Percentiles rank a stretch among this genome's conserved stretches.
These are phyloP conservation scores for Leptobrachium leishanense DNA, from an alignment of 2,113 vertebrate genomes.

Conservation along the genomic window DNA sequence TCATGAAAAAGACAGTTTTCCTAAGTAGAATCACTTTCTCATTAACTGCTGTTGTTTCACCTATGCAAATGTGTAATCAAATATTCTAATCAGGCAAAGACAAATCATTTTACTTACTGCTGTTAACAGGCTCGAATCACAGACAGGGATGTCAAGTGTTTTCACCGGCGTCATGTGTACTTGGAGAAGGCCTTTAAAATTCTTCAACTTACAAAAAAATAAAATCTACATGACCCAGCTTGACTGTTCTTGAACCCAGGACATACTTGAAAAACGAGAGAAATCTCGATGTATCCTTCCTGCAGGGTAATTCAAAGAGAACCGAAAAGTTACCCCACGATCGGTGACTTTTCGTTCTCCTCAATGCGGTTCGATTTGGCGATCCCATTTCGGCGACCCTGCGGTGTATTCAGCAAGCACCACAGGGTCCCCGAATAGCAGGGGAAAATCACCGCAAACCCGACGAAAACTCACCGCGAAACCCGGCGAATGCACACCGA, in stretches of 20 bases:
- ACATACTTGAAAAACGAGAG: background rate
- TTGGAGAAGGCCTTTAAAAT: constrained; percentile 30
- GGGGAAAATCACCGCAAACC: too few relatives aligned
- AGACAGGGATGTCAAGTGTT: constrained; percentile 45
- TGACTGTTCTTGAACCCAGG: too few relatives aligned
- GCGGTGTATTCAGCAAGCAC: too few relatives aligned
- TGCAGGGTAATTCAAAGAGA: too few relatives aligned
- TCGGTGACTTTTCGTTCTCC: too few relatives aligned
- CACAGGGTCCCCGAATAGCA: too few relatives aligned
- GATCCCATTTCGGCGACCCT: too few relatives aligned
- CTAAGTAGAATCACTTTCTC: constrained; percentile 65
- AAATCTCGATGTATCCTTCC: constrained; percentile 28
- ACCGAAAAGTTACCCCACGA: too few relatives aligned
- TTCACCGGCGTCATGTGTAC: constrained; percentile 48
- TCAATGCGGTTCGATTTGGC: too few relatives aligned
- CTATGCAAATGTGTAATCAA: constrained; percentile 73
- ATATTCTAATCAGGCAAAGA: constrained; percentile 67
- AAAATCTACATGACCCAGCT: too few relatives aligned
- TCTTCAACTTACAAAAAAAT: constrained; percentile 7
- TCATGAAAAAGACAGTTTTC: constrained; percentile 57
- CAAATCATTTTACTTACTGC: constrained; percentile 61
- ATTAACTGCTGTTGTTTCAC: constrained; percentile 63
- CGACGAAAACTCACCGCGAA: too few relatives aligned
- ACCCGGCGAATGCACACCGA: too few relatives aligned
- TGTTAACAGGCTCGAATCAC: constrained; percentile 53